These are phyloP conservation scores for Coregonus suidteri DNA, from an alignment of 2,797 vertebrate genomes.

Conservation along the genomic window DNA sequence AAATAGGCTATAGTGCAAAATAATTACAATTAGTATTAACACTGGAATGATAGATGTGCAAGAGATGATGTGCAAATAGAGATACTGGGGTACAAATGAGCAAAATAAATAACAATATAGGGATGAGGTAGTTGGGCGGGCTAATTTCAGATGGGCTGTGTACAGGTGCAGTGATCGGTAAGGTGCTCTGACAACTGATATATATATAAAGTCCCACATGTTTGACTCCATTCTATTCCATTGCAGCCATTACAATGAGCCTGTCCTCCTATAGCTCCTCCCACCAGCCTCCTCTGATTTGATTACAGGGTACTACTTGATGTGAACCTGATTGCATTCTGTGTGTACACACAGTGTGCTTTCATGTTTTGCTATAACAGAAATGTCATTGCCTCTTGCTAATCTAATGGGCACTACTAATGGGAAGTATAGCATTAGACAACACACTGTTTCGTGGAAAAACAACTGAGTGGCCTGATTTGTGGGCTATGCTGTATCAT, in stretches of 20 bases:
- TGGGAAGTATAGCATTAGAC: neutral
- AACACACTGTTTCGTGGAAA: neutral
- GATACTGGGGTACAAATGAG: no score
- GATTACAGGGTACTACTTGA: neutral
- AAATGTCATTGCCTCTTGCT: neutral
- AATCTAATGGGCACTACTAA: neutral
- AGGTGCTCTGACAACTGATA: no score
- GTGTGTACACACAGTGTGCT: neutral
- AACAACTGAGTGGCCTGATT: neutral
- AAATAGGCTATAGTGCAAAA: no score
- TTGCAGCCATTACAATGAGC: neutral
- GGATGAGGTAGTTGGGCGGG: no score
- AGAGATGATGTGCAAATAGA: no score
- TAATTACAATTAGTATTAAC: no score
- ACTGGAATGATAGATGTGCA: no score
- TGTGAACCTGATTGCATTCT: neutral
- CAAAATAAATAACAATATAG: no score
- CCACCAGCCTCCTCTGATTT: neutral
- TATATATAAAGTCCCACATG: no score
- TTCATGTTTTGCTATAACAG: neutral
- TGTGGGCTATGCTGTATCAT: neutral
- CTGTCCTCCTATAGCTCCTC: no score
- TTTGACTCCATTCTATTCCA: neutral
- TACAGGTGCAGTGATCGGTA: no score
- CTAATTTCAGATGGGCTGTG: no score